These are phyloP conservation scores for Chelon auratus DNA, from an alignment of 2,797 vertebrate genomes.

Conservation along the genomic window DNA sequence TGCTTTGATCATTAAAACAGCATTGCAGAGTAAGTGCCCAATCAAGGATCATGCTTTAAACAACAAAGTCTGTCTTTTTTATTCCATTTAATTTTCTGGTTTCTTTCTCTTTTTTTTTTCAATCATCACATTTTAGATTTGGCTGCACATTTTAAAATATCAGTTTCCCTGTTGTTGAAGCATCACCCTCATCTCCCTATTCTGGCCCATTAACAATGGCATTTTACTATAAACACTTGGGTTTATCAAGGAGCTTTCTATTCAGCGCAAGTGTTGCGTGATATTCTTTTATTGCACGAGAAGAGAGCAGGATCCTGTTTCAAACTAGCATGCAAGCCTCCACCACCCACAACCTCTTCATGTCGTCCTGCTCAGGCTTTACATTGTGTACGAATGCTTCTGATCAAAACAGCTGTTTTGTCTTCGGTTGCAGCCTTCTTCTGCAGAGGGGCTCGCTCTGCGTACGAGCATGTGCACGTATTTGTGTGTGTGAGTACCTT, in stretches of 20 bases:
- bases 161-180: slow-evolving; percentile 2
- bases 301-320: slow-evolving; percentile 73
- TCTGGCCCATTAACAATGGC: slow-evolving; percentile 72
- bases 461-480: neutral
- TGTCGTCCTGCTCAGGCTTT: slow-evolving; percentile 6
- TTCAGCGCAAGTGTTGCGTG: slow-evolving; percentile 79
- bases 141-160: slow-evolving; percentile 23
- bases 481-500: slow-evolving; percentile 34
- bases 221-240: slow-evolving; percentile 74
- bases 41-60: slow-evolving; percentile 30
- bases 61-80: slow-evolving; percentile 21
- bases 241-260: slow-evolving; percentile 73
- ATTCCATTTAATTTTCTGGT: slow-evolving; percentile 1
- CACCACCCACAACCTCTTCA: slow-evolving; percentile 15
- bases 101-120: neutral
- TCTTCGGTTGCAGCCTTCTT: slow-evolving; percentile 50
- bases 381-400: slow-evolving; percentile 30
- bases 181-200: slow-evolving; percentile 17
- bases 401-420: slow-evolving; percentile 63
- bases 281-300: slow-evolving; percentile 73
- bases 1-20: slow-evolving; percentile 64
- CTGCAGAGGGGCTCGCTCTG: slow-evolving; percentile 36
- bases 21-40: slow-evolving; percentile 29
- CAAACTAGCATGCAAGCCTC: slow-evolving; percentile 42
- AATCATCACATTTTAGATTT: slow-evolving; percentile 6